A percentile compares a stretch with the other conserved stretches of the same genome.
Conservation (phyloP, 2,888 invertebrate genomes). For the Mayetiola destructor region DNA sequence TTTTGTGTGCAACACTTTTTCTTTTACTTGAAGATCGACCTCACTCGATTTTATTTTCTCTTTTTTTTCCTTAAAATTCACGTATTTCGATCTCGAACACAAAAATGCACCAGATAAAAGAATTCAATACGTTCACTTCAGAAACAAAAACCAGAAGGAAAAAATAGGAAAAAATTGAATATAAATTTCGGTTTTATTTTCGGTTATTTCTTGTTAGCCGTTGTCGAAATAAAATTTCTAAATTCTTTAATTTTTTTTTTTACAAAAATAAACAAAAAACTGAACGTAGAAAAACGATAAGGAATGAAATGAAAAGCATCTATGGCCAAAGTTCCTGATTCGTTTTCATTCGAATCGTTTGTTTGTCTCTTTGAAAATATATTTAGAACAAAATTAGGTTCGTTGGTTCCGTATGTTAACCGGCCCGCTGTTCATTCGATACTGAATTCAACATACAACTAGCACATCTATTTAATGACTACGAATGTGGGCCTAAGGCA, state of each 20-base stretch:
- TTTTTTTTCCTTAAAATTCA: background rate
- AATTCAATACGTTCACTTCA: background rate
- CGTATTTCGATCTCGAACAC: background rate
- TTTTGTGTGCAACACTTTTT: background rate
- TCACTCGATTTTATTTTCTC: background rate
- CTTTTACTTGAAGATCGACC: background rate
- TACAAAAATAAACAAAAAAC: constrained; percentile 7
- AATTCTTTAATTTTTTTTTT: background rate
- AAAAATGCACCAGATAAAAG: background rate
- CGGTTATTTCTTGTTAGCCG: too few relatives aligned
- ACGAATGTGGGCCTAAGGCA: background rate
- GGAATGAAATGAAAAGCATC: background rate
- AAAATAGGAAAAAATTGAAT: too few relatives aligned
- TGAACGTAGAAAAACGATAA: background rate
- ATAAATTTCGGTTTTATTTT: too few relatives aligned
- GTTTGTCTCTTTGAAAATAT: background rate
- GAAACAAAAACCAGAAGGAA: background rate
- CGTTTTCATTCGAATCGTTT: constrained; percentile 5
- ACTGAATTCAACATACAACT: constrained; percentile 13
- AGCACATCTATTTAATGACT: constrained; percentile 13
- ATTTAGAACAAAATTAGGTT: constrained; percentile 6
- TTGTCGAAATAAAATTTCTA: background rate
- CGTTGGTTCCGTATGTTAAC: constrained; percentile 11
- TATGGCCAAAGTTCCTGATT: background rate
- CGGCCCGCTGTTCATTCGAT: constrained; percentile 13